Base-by-base conservation (phyloP, 2,888 invertebrate species). In the Ennomos fuscantarius region DNA sequence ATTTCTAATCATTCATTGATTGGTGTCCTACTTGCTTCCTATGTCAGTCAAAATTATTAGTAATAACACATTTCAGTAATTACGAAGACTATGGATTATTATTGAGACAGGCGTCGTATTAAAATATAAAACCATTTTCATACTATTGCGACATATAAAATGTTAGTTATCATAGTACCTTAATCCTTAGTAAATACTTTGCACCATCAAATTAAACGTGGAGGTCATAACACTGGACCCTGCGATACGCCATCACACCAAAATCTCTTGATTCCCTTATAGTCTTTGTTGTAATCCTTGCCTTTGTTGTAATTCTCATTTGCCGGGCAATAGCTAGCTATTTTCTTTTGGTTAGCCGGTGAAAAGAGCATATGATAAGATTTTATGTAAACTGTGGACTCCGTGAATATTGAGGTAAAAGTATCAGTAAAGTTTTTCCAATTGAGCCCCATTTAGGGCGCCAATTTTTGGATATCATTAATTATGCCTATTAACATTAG, bases 271-370 rank as follows among this genome's bases (percentile, higher is more conserved):
- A 57, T 57, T 52, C 57, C 52, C 43, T 57, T 52, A 51, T 42
- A 57, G 51, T 46, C 51, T 39, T 46, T 37, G 51, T 57, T 57
- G 52, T 43, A 57, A 47, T 46, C 51, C 37, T 46, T 42, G 51
- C 51, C 47, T 57, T 57, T 57, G 56, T 46, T 45, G 51, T 57
- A 52, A 57, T 57, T 57, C 57, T 39, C 57, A 47, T 56, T 55
- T 34, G 49, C 44, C 44, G 49, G 48, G 44, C 55, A 49, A 49
- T 55, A 49, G 45, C 55, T 49, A 49, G 55, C 55, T 24, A 24
- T 49, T 55, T 49, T 40, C 40, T 46, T 44, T 15, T 10, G 39
- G 33, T 48, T 35, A 49, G 12, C 35, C 45, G 40, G 34, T 12
- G 44, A 31, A 31, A 34, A 24, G 24, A 37, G 40, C 42, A 44